phyloP scores from a whole-genome alignment of 2,888 invertebrate genomes.

The Caradrina kadenii region DNA sequence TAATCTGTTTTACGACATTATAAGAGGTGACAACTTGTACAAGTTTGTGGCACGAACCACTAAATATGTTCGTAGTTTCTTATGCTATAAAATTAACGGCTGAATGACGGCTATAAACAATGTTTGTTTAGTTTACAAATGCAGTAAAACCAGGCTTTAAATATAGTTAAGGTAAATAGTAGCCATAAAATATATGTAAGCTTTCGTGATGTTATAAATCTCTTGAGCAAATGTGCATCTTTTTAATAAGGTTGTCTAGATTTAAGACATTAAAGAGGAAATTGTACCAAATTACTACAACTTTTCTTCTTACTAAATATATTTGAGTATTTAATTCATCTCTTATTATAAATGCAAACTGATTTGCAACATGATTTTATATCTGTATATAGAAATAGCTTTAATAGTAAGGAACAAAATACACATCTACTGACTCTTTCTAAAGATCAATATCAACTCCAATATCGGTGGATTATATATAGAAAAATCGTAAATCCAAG shows the following conservation, averaged over 20 bases:
- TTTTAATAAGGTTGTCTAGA: background rate
- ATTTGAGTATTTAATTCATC: no score
- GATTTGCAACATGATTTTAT: no score
- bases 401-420: no score
- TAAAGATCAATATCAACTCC: no score
- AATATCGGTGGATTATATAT: no score
- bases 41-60: slow-evolving; percentile 16
- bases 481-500: no score
- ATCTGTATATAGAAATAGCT: no score
- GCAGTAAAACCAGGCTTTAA: slow-evolving; percentile 41
- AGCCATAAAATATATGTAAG: slow-evolving; percentile 36
- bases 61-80: slow-evolving; percentile 35
- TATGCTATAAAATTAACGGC: slow-evolving; percentile 56
- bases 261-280: background rate
- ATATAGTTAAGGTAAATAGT: slow-evolving; percentile 37
- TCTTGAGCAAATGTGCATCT: slow-evolving; percentile 18
- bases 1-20: slow-evolving; percentile 11
- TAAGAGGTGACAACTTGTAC: slow-evolving; percentile 42
- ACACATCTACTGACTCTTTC: no score
- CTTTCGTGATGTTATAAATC: slow-evolving; percentile 35
- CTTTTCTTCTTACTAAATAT: no score
- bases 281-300: no score
- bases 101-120: slow-evolving; percentile 43
- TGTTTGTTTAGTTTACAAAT: slow-evolving; percentile 52
- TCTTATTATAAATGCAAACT: no score